Evolutionary conservation across 37 sponge, comb jelly and placozoan genomes (phyloP).

Genomic region (Axinella damicornis): DNA sequence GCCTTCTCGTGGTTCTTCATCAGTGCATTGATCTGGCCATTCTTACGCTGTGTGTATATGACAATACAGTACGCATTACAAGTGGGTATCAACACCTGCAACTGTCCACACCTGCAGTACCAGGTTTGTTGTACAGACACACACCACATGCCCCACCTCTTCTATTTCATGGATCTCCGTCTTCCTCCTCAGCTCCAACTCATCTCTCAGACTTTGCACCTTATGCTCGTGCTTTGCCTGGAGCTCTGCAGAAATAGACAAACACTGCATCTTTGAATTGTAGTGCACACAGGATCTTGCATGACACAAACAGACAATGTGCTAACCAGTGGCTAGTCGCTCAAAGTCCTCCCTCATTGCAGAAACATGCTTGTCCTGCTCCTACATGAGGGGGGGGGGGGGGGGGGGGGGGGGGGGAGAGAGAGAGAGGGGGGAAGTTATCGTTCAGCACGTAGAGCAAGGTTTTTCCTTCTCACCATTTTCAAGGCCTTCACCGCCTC

Average conservation of each 20-base stretch:
- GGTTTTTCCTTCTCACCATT: conserved; percentile 34
- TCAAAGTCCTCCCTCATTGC: conserved; percentile 89
- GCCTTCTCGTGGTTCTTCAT: conserved; percentile 99
- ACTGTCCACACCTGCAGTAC: not conserved
- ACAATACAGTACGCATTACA: too few species aligned
- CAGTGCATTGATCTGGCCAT: conserved; percentile 94
- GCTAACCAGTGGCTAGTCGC: conserved; percentile 51
- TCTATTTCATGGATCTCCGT: conserved; percentile 98
- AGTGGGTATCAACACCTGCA: too few species aligned
- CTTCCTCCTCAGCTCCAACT: conserved; percentile 95
- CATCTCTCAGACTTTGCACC: conserved; percentile 89
- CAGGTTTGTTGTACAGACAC: too few species aligned
- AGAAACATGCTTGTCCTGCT: conserved; percentile 84
- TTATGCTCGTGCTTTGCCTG: conserved; percentile 90
- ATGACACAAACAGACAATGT: not conserved
- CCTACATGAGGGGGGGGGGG: conserved; percentile 23
- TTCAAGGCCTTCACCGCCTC: conserved; percentile 87
- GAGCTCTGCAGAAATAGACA: conserved; percentile 59
- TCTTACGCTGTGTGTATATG: conserved; percentile 85
- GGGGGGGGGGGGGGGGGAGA: too few species aligned
- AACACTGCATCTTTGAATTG: not conserved
- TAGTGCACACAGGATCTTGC: not conserved
- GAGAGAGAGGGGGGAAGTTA: too few species aligned
- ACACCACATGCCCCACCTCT: conserved; percentile 80
- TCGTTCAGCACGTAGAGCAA: not conserved